A percentile compares a stretch with the other conserved stretches of the same genome.
Evolutionary conservation across 2,113 vertebrate genomes (phyloP).

Genomic region (Porphyrio hochstetteri): DNA sequence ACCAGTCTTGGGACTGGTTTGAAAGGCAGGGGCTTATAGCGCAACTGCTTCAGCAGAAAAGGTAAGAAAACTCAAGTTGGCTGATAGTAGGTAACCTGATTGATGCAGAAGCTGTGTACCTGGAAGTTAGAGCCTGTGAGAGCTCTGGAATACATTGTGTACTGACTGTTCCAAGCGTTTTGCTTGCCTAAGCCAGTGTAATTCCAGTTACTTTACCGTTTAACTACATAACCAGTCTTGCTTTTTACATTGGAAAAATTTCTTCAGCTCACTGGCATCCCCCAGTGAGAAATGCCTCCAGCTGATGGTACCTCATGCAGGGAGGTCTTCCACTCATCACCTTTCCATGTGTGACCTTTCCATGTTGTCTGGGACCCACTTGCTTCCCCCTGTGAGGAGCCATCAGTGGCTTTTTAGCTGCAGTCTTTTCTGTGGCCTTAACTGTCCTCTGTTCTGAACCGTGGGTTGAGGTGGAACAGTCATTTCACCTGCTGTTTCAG

Average conservation of each 20-base stretch:
- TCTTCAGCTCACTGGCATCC: background rate
- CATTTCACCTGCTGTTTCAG: background rate
- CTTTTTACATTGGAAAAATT: background rate
- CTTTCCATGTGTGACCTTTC: background rate
- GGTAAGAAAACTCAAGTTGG: background rate
- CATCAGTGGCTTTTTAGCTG: background rate
- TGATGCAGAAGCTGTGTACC: background rate
- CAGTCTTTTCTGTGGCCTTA: background rate
- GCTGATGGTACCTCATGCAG: background rate
- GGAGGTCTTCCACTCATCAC: background rate
- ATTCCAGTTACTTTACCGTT: background rate
- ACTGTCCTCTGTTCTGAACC: background rate
- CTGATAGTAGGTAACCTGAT: background rate
- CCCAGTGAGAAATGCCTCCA: background rate
- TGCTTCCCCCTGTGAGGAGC: background rate
- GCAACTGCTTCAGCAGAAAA: background rate
- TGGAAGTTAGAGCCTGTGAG: background rate
- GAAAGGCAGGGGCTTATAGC: background rate
- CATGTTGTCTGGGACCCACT: background rate
- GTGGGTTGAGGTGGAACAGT: background rate
- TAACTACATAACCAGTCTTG: background rate
- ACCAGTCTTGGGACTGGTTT: background rate
- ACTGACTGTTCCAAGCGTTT: background rate
- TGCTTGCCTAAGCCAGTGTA: background rate
- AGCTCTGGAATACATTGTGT: background rate